Evolutionary conservation across 2,888 invertebrate species (phyloP), one percentile per base, ranked within the genome.

Genomic region (Caenorhabditis sulstoni): DNA sequence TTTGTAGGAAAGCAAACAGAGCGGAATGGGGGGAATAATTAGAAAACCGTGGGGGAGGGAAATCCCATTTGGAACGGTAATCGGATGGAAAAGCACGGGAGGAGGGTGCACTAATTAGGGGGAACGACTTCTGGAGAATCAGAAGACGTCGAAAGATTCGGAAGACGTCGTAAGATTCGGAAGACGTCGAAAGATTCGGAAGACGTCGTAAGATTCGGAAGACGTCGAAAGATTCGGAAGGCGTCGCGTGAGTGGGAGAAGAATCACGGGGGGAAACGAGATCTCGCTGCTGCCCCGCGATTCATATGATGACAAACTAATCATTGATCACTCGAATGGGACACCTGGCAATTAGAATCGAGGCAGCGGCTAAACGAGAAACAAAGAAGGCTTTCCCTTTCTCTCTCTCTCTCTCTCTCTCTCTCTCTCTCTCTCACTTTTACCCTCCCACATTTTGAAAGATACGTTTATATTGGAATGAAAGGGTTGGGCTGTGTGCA

Each of bases 1-100:
- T 73, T 75, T 75, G 67, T 75, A 68, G 57, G n/a, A 62, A 67
- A 12, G 58, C 20, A 75, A 62, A 75, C 22, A 75, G 62, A 49
- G 35, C 3, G 45, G 47, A 29, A 49, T 11, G 3, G 23, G 61
- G 16, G 35, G 39, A 29, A 57, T 20, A 57, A 22, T 45, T 22
- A 37, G 11, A 37, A 29, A 7, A 29, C 29, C n/a, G n/a, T n/a
- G n/a, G n/a, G n/a, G n/a, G n/a, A n/a, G n/a, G n/a, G n/a, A n/a
- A 29, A 29, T 3, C 29, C 7, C 29, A 7, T 29, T 29, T 29
- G 4, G 4, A 29, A 29, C 4, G 29, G 29, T 29, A 29, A 29
- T 29, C 29, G 29, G 29, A 29, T 29, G 7, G 29, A 29, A n/a
- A n/a, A n/a, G n/a, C n/a, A n/a, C n/a, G n/a, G n/a, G n/a, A n/a